Evolutionary conservation across 2,888 invertebrate genomes (phyloP), one percentile per base, ranked within the genome.

Genomic region (Tyria jacobaeae): DNA sequence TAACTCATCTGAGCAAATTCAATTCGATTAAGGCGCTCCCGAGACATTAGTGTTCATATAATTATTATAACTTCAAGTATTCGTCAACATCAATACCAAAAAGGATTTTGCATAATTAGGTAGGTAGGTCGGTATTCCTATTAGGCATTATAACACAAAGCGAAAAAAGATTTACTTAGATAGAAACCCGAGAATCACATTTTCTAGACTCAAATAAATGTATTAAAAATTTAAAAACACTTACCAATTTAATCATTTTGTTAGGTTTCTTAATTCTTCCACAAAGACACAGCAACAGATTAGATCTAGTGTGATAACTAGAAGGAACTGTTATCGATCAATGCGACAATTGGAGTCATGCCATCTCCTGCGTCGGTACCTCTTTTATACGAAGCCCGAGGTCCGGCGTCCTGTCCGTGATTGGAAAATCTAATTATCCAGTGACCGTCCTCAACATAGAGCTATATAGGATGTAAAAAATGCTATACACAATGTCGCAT

Each of bases 201-300:
- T 31, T 27, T 27, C 27, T 27, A 27, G 7, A 2, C 1, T n/a
- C n/a, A n/a, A 34, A 24, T 1, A 14, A 41, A 10, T 1, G n/a
- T 39, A 0, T n/a, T 6, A 7, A 17, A 17, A 17, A 31, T 2
- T 3, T 15, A 14, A 63, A 55, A 37, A 41, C 39, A 76, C 92
- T 91, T 76, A 93, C 93, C 89, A 90, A 73, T 81, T 92, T 93
- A 60, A 81, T 84, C 92, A 93, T 93, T 66, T 73, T 85, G 82
- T 57, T 48, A 37, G 62, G 55, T 63, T 57, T 49, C 51, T 57
- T 56, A 57, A 12, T 44, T 44, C 14, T 64, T 61, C 24, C 35
- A 39, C 50, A 34, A 57, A 60, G 61, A 65, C 72, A 73, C 60
- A 80, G 78, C 83, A 87, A 86, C 82, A 83, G 76, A 67, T 67